Conservation (phyloP, 2,113 vertebrate genomes). For the Microcebus jonahi region DNA sequence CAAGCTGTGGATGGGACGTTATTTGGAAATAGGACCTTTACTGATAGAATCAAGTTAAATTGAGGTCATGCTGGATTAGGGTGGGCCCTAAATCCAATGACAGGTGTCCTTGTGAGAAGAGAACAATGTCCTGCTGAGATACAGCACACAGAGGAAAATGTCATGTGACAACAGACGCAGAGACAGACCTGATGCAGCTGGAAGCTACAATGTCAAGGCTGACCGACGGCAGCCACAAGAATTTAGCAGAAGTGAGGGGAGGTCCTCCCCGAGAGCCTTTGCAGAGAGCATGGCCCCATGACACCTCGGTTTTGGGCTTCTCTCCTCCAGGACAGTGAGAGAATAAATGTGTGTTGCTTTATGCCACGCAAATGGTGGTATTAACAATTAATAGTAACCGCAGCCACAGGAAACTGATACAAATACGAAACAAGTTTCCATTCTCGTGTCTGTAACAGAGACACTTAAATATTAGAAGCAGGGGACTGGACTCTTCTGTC, state of each 20-base stretch:
- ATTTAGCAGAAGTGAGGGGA: not conserved
- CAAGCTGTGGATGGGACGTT: not conserved
- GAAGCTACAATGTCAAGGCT: not conserved
- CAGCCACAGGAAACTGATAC: not conserved
- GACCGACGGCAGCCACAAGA: not conserved
- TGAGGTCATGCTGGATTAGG: not conserved
- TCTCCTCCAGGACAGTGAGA: not conserved
- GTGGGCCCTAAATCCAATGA: not conserved
- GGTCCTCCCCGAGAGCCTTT: not conserved
- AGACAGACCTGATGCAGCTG: not conserved
- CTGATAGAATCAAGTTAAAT: not conserved
- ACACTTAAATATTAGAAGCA: not conserved
- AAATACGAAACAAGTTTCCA: too few relatives aligned
- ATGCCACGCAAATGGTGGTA: not conserved
- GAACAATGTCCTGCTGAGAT: not conserved
- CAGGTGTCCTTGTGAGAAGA: not conserved
- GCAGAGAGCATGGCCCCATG: not conserved
- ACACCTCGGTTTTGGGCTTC: not conserved
- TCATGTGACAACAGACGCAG: accelerated
- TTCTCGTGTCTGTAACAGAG: too few relatives aligned
- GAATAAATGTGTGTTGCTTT: not conserved
- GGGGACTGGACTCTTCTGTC: not conserved
- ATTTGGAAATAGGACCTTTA: not conserved
- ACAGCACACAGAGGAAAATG: not conserved
- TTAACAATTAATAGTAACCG: not conserved